Conservation (phyloP, 2,113 vertebrate species). For the Sinocyclocheilus anshuiensis region DNA sequence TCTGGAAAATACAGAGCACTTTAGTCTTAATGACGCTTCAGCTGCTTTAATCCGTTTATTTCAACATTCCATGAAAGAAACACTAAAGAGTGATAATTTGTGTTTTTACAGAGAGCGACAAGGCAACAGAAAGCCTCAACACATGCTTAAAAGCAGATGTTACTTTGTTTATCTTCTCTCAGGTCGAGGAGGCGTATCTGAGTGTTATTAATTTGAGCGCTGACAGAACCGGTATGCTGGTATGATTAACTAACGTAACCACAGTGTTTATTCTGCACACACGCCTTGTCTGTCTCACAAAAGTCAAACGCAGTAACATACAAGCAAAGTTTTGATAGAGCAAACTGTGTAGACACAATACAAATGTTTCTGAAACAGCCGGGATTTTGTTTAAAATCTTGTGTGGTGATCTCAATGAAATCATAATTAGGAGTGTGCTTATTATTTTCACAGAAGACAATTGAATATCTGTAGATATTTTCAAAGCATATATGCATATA, state of each 20-base stretch:
- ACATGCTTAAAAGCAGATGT: conserved; percentile 29
- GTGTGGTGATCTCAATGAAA: not conserved
- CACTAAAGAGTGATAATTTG: conserved; percentile 12
- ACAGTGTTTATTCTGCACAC: conserved; percentile 51
- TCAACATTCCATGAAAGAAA: conserved; percentile 7
- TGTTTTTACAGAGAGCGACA: not conserved
- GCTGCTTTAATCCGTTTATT: conserved; percentile 27
- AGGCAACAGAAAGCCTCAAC: not conserved
- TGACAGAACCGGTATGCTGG: conserved; percentile 61
- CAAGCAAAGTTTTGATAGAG: not conserved
- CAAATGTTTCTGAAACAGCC: not conserved
- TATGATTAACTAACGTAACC: conserved; percentile 32
- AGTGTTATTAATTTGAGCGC: conserved; percentile 60
- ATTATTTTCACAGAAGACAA: not conserved
- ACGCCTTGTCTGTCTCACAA: conserved; percentile 39
- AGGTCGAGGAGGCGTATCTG: conserved; percentile 45
- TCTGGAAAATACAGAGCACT: not conserved
- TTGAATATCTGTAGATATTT: not conserved
- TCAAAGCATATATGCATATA: not conserved
- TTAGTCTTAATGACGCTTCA: conserved; percentile 11
- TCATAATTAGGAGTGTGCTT: not conserved
- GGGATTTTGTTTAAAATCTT: not conserved
- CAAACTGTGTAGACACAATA: not conserved
- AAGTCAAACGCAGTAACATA: conserved; percentile 18
- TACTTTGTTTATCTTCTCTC: conserved; percentile 51